Percentiles rank a stretch among this genome's conserved stretches.
Evolutionary conservation across 1,140 invertebrate species (phyloP).

Genomic region (Drosophila pectinifera): DNA sequence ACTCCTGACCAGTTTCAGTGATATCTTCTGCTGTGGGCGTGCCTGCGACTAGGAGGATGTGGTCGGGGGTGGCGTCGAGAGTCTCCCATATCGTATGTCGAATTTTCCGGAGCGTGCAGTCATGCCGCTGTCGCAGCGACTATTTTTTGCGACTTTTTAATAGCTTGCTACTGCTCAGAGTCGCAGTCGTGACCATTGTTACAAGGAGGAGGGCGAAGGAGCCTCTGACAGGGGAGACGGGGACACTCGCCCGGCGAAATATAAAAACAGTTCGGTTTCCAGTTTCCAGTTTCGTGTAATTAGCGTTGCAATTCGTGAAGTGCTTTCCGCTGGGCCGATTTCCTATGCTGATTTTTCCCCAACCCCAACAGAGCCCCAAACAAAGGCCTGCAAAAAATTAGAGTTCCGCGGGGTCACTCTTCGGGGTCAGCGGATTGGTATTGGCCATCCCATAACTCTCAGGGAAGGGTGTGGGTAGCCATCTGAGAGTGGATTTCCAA

Average conservation of each 20-base stretch:
- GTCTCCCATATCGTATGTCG: conserved; percentile 78
- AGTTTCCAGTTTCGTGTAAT: conserved; percentile 75
- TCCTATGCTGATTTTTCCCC: conserved; percentile 53
- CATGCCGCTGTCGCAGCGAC: conserved; percentile 70
- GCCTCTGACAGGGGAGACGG: conserved; percentile 13
- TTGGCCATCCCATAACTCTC: conserved; percentile 41
- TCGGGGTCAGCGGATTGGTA: conserved; percentile 23
- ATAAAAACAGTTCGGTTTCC: conserved; percentile 41
- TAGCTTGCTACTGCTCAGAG: conserved; percentile 60
- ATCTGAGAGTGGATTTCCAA: no score
- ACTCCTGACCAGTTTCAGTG: neutral
- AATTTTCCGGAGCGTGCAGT: conserved; percentile 81
- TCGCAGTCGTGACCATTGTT: conserved; percentile 78
- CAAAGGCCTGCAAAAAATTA: conserved; percentile 24
- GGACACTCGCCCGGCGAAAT: conserved; percentile 41
- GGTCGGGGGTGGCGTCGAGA: conserved; percentile 31
- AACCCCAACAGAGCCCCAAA: neutral
- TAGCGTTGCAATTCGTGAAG: conserved; percentile 80
- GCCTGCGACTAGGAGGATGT: conserved; percentile 32
- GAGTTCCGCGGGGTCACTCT: conserved; percentile 44
- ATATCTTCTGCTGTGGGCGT: conserved; percentile 51
- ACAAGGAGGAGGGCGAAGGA: conserved; percentile 22
- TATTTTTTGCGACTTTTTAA: conserved; percentile 58
- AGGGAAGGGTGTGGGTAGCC: conserved; percentile 1
- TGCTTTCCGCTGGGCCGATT: conserved; percentile 60